phyloP scores from a whole-genome alignment of 2,888 invertebrate species.

The Eilema griseolum region DNA sequence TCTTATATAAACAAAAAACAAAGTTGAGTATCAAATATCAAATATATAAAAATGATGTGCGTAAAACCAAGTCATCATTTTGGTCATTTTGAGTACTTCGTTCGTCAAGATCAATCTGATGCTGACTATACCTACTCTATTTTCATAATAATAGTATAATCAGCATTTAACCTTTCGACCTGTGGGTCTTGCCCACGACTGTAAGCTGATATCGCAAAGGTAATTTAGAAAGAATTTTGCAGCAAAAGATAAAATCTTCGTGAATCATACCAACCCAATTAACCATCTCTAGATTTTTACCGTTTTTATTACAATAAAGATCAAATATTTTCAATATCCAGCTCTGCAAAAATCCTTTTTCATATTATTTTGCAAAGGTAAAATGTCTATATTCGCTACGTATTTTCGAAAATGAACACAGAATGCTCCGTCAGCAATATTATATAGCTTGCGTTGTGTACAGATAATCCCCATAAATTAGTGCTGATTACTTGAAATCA shows the following conservation, averaged over 20 bases:
- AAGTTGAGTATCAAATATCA: too few species aligned
- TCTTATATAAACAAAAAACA: too few species aligned
- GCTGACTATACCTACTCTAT: too few species aligned
- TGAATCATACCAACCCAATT: background rate
- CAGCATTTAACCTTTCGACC: too few species aligned
- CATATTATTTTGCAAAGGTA: background rate
- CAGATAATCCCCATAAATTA: slow-evolving; percentile 49
- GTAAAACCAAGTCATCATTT: too few species aligned
- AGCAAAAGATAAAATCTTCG: background rate
- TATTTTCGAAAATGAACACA: slow-evolving; percentile 7
- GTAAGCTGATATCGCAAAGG: too few species aligned
- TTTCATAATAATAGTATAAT: too few species aligned
- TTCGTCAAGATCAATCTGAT: too few species aligned
- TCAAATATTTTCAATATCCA: background rate
- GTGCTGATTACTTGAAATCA: slow-evolving; percentile 47
- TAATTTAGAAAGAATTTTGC: background rate
- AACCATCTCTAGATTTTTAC: background rate
- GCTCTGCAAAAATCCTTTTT: background rate
- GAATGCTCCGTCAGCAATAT: slow-evolving; percentile 9
- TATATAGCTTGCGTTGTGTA: slow-evolving; percentile 24
- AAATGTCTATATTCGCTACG: background rate
- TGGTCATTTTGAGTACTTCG: too few species aligned
- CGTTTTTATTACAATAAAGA: background rate
- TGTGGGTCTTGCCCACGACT: background rate
- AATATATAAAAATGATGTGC: too few species aligned